Evolutionary conservation across 1,140 invertebrate species (phyloP).

Genomic region (Drosophila equinoxialis): DNA sequence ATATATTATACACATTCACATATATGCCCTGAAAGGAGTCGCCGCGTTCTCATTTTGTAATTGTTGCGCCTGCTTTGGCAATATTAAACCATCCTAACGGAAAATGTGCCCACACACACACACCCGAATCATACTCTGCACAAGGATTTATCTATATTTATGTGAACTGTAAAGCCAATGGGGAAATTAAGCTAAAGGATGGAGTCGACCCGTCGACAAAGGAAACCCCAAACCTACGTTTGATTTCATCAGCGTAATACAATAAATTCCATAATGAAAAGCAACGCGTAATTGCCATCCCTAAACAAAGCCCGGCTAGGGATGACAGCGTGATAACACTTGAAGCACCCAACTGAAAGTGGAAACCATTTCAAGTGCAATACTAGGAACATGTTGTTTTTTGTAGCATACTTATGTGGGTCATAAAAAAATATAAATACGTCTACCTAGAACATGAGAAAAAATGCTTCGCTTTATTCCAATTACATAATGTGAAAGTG

Average conservation of each 20-base stretch:
- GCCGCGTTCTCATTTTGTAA: slow-evolving; percentile 47
- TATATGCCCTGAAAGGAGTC: slow-evolving; percentile 18
- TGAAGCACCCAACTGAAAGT: not conserved
- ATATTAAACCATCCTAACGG: slow-evolving; percentile 65
- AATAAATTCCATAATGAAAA: slow-evolving; percentile 79
- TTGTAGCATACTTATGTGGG: not conserved
- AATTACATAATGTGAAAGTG: too few relatives aligned
- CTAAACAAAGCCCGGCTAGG: not conserved
- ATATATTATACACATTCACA: slow-evolving; percentile 5
- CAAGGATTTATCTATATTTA: not conserved
- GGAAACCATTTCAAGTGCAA: not conserved
- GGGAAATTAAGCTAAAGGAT: slow-evolving; percentile 60
- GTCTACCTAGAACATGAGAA: too few relatives aligned
- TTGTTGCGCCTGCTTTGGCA: slow-evolving; percentile 58
- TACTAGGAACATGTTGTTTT: not conserved
- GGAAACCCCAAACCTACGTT: slow-evolving; percentile 51
- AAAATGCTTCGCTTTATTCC: too few relatives aligned
- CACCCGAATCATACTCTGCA: not conserved
- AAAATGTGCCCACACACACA: slow-evolving; percentile 50
- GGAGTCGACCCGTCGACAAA: slow-evolving; percentile 9
- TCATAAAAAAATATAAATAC: not conserved
- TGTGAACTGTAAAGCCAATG: slow-evolving; percentile 62
- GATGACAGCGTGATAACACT: not conserved
- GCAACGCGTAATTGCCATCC: slow-evolving; percentile 66
- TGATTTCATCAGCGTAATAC: slow-evolving; percentile 80